Percentiles rank a stretch among this genome's conserved stretches.
Conservation (phyloP, 2,797 vertebrate species). For the Anas bahamensis region DNA sequence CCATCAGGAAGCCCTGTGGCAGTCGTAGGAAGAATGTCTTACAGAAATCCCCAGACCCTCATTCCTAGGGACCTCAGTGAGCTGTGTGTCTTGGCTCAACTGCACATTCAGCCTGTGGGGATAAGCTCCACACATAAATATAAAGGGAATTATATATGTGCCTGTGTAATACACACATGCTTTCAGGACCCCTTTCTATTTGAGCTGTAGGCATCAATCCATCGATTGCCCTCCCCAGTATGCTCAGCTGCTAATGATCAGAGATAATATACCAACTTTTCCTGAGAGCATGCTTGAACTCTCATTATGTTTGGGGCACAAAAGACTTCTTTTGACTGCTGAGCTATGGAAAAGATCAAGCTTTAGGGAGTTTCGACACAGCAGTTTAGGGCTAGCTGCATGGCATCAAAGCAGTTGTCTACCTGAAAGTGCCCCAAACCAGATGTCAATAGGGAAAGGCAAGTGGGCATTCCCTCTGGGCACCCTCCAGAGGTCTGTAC, state of each 20-base stretch:
- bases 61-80: background rate
- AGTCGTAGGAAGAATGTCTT: background rate
- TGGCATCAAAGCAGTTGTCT: background rate
- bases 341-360: background rate
- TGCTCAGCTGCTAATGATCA: background rate
- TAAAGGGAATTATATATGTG: background rate
- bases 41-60: background rate
- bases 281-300: background rate
- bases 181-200: background rate
- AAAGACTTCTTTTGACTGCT: background rate
- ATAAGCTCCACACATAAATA: background rate
- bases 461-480: background rate
- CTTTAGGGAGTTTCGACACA: background rate
- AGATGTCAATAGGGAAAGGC: background rate
- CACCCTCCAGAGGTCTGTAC: background rate
- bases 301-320: background rate
- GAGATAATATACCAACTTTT: background rate
- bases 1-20: background rate
- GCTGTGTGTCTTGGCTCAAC: background rate
- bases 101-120: background rate
- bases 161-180: background rate
- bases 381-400: background rate
- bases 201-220: background rate
- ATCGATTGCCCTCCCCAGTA: background rate
- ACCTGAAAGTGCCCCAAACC: background rate